Evolutionary conservation across 2,797 vertebrate species (phyloP).

Genomic region (Syngnathus acus): DNA sequence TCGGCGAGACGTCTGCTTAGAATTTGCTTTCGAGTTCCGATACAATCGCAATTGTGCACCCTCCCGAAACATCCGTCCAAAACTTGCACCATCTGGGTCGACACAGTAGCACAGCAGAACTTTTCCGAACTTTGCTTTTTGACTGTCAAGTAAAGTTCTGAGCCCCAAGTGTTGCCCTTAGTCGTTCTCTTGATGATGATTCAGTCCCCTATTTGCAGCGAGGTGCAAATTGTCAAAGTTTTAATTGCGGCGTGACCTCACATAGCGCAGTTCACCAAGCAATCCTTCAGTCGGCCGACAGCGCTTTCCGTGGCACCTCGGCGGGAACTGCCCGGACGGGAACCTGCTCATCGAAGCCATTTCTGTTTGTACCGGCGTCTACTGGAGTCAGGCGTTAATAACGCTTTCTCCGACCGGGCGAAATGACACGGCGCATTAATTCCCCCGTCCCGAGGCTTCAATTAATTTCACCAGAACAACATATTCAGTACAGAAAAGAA

Average conservation of each 20-base stretch:
- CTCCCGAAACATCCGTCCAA: too few species aligned
- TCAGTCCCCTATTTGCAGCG: conserved; percentile 16
- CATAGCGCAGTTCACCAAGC: conserved; percentile 36
- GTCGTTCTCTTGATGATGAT: conserved; percentile 27
- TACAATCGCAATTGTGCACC: too few species aligned
- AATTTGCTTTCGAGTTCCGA: too few species aligned
- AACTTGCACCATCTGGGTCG: too few species aligned
- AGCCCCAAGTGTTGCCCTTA: conserved; percentile 6
- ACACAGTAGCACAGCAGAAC: background rate
- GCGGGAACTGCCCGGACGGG: conserved; percentile 19
- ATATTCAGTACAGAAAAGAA: background rate
- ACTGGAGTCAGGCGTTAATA: conserved; percentile 45
- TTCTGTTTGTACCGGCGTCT: conserved; percentile 38
- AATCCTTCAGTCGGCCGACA: conserved; percentile 36
- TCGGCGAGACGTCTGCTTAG: too few species aligned
- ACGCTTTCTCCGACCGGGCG: conserved; percentile 29
- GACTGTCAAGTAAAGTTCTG: background rate
- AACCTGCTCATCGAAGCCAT: conserved; percentile 45
- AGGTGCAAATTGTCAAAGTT: conserved; percentile 37
- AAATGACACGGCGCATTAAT: conserved; percentile 18
- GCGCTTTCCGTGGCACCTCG: conserved; percentile 38
- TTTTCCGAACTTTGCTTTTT: background rate
- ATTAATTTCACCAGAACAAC: background rate
- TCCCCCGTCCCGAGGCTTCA: conserved; percentile 7
- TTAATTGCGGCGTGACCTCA: conserved; percentile 24